Base-by-base conservation (phyloP, 1,140 invertebrate species). In the Vanessa tameamea region DNA sequence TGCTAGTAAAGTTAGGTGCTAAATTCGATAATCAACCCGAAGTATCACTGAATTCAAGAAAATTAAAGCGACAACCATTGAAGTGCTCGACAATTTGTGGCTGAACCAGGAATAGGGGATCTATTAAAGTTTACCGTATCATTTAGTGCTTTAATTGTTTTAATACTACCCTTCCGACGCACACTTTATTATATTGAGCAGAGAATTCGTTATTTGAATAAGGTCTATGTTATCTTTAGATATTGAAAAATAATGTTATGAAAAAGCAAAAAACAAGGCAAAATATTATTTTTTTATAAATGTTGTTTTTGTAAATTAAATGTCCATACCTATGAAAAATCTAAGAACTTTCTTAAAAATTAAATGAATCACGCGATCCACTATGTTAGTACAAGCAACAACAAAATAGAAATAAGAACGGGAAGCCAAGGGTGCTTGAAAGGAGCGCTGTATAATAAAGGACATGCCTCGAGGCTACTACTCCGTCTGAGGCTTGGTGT, bases 101-200 rank as follows among this genome's bases (percentile, higher is more conserved):
- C 50, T n/a, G 13, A 13, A 14, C 50, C 50, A 53, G 50, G 15
- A 53, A 53, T n/a, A n/a, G 47, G 47, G 14, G 50, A 51, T 51
- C 50, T 51, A 51, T 51, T 51, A 51, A 51, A 51, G 50, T 15
- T 53, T n/a, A n/a, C 50, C 15, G 50, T n/a, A n/a, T 53, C 50
- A 43, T 53, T 53, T 53, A 53, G 15, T 53, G 15, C 15, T 53
- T n/a, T 16, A 53, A 53, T 53, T 53, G 50, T n/a, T 53, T 53
- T 20, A 53, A 53, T 53, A 16, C 48, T n/a, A 50, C 50, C 50
- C n/a, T 53, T 16, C 4, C 15, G 3, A 2, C 8, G n/a, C 15
- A 6, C 9, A 53, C 50, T 9, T 53, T n/a, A 53, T 15, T 53
- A 3, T 43, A 43, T 43, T 8, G 37, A 43, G 7, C 37, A 9